These are phyloP conservation scores for Drosophila rubida DNA, from an alignment of 2,888 invertebrate genomes.

Conservation along the genomic window DNA sequence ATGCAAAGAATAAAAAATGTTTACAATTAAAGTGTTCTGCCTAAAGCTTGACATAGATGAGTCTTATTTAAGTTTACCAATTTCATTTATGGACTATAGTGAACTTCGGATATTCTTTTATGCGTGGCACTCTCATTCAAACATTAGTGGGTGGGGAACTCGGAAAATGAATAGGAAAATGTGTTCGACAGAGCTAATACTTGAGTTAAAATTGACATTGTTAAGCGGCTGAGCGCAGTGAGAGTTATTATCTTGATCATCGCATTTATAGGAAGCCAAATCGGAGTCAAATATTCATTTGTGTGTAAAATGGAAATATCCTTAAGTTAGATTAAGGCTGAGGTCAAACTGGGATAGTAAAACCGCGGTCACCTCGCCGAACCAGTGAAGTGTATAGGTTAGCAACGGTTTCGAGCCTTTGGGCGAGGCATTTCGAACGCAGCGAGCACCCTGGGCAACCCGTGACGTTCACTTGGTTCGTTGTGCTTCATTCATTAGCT, in stretches of 20 bases:
- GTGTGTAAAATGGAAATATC: conserved; percentile 45
- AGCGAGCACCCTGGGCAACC: neutral
- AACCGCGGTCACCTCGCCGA: conserved; percentile 19
- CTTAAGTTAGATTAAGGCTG: conserved; percentile 41
- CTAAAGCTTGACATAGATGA: too few relatives aligned
- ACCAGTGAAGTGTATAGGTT: conserved; percentile 55
- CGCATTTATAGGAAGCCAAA: neutral
- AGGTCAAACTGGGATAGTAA: neutral
- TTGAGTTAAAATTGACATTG: too few relatives aligned
- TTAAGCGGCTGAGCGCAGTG: too few relatives aligned
- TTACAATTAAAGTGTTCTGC: too few relatives aligned
- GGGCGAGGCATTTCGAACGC: conserved; percentile 6
- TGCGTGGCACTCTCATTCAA: too few relatives aligned
- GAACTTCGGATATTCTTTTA: too few relatives aligned
- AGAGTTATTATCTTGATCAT: neutral
- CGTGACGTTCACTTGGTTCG: conserved; percentile 71
- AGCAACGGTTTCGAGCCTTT: conserved; percentile 25
- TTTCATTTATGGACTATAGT: too few relatives aligned
- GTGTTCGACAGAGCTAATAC: too few relatives aligned
- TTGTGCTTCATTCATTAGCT: conserved; percentile 77
- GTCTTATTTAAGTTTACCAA: too few relatives aligned
- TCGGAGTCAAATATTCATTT: conserved; percentile 4
- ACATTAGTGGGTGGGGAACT: too few relatives aligned
- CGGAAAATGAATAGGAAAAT: too few relatives aligned
- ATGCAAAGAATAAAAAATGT: too few relatives aligned